A percentile compares a stretch with the other conserved stretches of the same genome.
Conservation (phyloP, 2,888 invertebrate genomes). For the Dolichopus griseipennis region DNA sequence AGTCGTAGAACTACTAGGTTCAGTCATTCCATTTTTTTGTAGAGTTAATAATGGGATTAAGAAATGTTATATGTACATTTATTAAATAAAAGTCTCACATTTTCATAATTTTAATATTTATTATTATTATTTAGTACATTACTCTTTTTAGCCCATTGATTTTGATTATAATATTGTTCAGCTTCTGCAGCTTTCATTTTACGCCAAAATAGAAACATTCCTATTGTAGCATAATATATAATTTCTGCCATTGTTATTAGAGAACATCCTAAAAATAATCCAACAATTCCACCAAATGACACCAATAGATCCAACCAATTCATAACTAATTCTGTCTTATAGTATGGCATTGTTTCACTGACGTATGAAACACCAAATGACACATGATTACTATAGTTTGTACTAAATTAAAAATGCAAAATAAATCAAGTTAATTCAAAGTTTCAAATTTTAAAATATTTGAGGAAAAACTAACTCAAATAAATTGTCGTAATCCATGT, state of each 20-base stretch:
- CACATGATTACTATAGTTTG: not conserved
- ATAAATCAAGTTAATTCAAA: not conserved
- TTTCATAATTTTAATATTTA: too few relatives aligned
- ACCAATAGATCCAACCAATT: constrained; percentile 29
- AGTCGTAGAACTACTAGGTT: too few relatives aligned
- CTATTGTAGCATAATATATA: constrained; percentile 28
- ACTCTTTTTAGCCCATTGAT: not conserved
- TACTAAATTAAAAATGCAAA: not conserved
- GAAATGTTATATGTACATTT: too few relatives aligned
- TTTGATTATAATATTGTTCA: not conserved
- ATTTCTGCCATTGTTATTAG: constrained; percentile 45
- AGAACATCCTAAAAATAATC: constrained; percentile 46
- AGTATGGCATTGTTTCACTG: not conserved
- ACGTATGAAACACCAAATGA: not conserved
- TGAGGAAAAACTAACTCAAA: not conserved
- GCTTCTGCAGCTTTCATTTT: not conserved
- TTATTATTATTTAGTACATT: not conserved
- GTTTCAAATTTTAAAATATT: not conserved
- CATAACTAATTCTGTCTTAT: not conserved
- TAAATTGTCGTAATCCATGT: not conserved
- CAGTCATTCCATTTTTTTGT: too few relatives aligned
- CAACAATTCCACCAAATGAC: constrained; percentile 46
- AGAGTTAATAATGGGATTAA: too few relatives aligned
- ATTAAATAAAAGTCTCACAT: too few relatives aligned
- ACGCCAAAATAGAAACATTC: not conserved